Percentiles rank a stretch among this genome's conserved stretches.
Evolutionary conservation across 2,888 invertebrate species (phyloP).

Genomic region (Raillietiella orientalis): DNA sequence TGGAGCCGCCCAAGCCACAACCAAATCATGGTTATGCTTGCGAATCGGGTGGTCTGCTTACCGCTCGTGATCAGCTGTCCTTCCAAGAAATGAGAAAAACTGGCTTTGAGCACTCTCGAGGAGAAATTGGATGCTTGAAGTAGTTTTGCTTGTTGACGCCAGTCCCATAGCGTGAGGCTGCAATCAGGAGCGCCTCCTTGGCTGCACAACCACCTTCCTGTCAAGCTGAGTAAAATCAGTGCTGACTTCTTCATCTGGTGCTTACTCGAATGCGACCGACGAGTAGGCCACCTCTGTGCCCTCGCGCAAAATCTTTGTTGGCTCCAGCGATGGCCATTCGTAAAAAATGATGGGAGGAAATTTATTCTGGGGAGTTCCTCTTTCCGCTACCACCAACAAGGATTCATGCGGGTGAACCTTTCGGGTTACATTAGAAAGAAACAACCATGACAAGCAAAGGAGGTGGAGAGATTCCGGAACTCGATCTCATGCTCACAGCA

Average conservation of each 20-base stretch:
- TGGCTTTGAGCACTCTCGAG: conserved; percentile 39
- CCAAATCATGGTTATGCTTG: too few species aligned
- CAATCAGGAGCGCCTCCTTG: conserved; percentile 61
- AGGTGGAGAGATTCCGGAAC: too few species aligned
- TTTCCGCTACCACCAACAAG: conserved; percentile 57
- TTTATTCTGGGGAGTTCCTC: too few species aligned
- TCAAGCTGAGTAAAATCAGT: conserved; percentile 21
- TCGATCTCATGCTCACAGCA: too few species aligned
- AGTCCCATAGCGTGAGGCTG: conserved; percentile 60
- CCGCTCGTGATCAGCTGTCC: conserved; percentile 48
- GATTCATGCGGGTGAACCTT: conserved; percentile 22
- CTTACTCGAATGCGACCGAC: conserved; percentile 20
- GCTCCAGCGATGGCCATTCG: conserved; percentile 42
- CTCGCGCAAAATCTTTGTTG: conserved; percentile 32
- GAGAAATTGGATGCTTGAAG: conserved; percentile 48
- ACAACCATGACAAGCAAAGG: too few species aligned
- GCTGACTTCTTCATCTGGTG: conserved; percentile 2
- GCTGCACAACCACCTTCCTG: conserved; percentile 42
- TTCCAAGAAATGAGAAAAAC: conserved; percentile 45
- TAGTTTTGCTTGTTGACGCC: conserved; percentile 37
- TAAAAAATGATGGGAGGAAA: conserved; percentile 46
- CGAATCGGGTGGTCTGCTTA: too few species aligned
- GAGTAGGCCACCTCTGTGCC: conserved; percentile 41
- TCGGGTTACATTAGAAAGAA: too few species aligned
- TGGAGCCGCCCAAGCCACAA: too few species aligned